Evolutionary conservation across 2,888 invertebrate species (phyloP).

Genomic region (Cybosia mesomella): DNA sequence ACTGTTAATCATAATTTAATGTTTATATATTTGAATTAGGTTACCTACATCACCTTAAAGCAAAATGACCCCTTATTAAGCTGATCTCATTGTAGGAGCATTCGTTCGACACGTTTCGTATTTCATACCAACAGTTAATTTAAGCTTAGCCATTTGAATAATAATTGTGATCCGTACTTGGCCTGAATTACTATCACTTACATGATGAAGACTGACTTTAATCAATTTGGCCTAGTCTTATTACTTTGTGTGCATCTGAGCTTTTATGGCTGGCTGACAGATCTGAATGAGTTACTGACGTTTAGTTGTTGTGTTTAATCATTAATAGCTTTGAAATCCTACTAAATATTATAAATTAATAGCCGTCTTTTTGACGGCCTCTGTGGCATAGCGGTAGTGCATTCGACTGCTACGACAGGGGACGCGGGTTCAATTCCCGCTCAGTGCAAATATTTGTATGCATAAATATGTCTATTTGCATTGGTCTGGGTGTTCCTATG

Average conservation of each 20-base stretch:
- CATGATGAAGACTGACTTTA: constrained; percentile 13
- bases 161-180: constrained; percentile 13
- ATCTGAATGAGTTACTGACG: background rate
- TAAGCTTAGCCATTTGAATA: constrained; percentile 17
- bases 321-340: background rate
- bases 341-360: too few species aligned
- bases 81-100: background rate
- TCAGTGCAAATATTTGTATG: too few species aligned
- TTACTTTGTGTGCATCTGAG: constrained; percentile 1
- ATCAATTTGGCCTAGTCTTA: constrained; percentile 22
- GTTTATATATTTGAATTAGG: constrained; percentile 6
- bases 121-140: constrained; percentile 11
- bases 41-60: constrained; percentile 6
- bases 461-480: too few species aligned
- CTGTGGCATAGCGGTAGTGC: too few species aligned
- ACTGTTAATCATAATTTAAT: background rate
- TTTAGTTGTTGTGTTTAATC: background rate
- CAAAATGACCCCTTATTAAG: background rate
- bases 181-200: constrained; percentile 17
- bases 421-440: too few species aligned
- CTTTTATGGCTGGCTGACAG: background rate
- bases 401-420: too few species aligned
- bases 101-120: constrained; percentile 4
- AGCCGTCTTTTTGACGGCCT: too few species aligned
- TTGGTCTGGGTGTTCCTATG: too few species aligned